Evolutionary conservation across 2,113 vertebrate genomes (phyloP), one percentile per base, ranked within the genome.

Genomic region (Indri indri): DNA sequence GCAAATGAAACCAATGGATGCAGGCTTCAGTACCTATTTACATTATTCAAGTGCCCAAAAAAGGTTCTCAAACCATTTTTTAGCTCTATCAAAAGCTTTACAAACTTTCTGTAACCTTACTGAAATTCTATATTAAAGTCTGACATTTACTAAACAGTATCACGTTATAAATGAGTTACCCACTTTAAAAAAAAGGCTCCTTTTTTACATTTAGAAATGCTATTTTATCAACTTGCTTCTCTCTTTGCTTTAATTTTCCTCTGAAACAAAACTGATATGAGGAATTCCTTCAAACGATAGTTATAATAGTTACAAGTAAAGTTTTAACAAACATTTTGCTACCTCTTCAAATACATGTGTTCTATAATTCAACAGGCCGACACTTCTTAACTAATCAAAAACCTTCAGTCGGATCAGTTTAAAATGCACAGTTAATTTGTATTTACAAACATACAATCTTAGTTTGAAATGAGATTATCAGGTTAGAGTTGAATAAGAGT

Each of bases 121-220:
- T 80, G 52, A 91, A 95, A 91, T 66, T 87, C 65, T 84, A 65
- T 34, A 73, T 27, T 73, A 84, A 93, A 92, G 52, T 59, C 65
- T 95, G 71, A 97, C 32, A 94, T 89, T 86, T 76, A 91, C 40
- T 73, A 94, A 94, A 87, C 0, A 61, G n/a, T 68, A 74, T 30
- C 34, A 94, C 37, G 14, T 71, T 85, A n/a, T 68, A 90, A 95
- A 95, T 94, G 76, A 96, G 85, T 45, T 76, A 81, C 6, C 34
- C 32, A 57, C 14, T 70, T 70, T 10, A 23, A 40, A 73, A 45
- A 45, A 47, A 74, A 16, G 71, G 20, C 17, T 92, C 23, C 50
- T 76, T 37, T 23, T 81, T 97, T 94, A 97, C 86, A 96, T 50
- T 93, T 61, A 93, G 76, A 96, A 96, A 94, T 68, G 10, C 77